phyloP scores from a whole-genome alignment of 2,113 vertebrate species.

The Hypocryptadius cinnamomeus region DNA sequence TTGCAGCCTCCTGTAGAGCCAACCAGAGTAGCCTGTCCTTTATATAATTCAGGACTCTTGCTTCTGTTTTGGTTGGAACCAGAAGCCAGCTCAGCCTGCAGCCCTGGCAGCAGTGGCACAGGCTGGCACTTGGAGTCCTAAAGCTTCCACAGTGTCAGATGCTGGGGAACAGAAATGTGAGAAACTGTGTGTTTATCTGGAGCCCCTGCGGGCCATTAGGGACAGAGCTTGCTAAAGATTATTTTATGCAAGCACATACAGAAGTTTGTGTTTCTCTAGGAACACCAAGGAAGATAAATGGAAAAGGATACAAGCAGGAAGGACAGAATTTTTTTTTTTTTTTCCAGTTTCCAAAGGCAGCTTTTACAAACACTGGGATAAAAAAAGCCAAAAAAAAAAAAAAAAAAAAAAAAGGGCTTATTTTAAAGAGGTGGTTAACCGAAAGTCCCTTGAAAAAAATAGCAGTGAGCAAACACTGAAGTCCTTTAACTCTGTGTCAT shows the following conservation, averaged over 20 bases:
- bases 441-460: neutral
- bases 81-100: neutral
- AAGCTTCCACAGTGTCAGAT: neutral
- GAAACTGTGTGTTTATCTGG: neutral
- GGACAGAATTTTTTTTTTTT: neutral
- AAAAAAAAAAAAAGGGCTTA: neutral
- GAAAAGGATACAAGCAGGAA: constrained; percentile 11
- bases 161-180: neutral
- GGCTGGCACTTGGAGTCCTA: neutral
- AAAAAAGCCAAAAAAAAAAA: neutral
- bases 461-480: constrained; percentile 13
- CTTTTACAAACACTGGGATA: constrained; percentile 12
- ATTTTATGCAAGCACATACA: neutral
- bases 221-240: neutral
- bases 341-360: neutral
- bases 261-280: neutral
- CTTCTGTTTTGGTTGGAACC: neutral
- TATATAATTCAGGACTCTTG: neutral
- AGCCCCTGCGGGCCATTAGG: neutral
- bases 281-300: neutral
- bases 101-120: neutral
- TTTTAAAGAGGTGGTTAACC: constrained; percentile 23
- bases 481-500: constrained; percentile 22
- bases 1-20: neutral
- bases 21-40: neutral